These are phyloP conservation scores for Crocidura indochinensis DNA, from an alignment of 2,797 vertebrate species.

Conservation along the genomic window DNA sequence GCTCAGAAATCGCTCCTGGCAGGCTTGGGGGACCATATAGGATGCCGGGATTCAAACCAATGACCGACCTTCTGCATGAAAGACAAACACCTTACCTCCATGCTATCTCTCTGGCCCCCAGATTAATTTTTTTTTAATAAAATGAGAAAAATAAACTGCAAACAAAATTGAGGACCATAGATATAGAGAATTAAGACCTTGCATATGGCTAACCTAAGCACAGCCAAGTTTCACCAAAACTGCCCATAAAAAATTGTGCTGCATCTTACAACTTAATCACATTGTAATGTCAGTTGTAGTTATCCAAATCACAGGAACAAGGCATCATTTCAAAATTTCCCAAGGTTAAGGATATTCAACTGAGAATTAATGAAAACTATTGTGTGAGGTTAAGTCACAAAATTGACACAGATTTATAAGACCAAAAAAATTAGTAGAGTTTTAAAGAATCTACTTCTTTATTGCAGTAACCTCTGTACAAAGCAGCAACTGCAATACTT, in stretches of 20 bases:
- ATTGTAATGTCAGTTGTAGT: background rate
- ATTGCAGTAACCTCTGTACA: constrained; percentile 98
- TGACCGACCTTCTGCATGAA: no score
- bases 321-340: background rate
- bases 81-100: no score
- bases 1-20: no score
- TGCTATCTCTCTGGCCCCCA: no score
- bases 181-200: no score
- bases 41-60: no score
- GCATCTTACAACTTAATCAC: background rate
- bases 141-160: no score
- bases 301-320: background rate
- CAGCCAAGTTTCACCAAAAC: no score
- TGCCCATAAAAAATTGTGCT: background rate
- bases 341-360: background rate
- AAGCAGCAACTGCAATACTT: constrained; percentile 96
- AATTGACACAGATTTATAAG: constrained; percentile 4
- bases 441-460: constrained; percentile 93
- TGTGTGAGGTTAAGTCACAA: constrained; percentile 24
- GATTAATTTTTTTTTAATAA: no score
- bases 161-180: no score
- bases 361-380: background rate
- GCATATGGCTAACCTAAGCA: no score
- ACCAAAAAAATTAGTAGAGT: constrained; percentile 68
- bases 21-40: no score